Evolutionary conservation across 2,888 invertebrate genomes (phyloP).

Genomic region (Ophion slaviceki): DNA sequence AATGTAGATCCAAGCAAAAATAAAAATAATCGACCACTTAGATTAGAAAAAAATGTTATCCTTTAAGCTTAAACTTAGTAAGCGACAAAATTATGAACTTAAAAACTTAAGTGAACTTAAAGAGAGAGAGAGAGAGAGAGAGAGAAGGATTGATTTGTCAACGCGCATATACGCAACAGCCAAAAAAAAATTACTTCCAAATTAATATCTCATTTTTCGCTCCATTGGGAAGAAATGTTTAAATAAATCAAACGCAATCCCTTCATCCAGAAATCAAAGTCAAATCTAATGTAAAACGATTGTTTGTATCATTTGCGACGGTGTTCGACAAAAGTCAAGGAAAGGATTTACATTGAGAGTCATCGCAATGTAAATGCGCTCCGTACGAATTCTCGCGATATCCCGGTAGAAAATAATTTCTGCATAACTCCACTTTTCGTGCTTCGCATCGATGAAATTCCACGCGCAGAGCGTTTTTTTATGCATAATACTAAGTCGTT

Average conservation of each 20-base stretch:
- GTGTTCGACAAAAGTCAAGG: not conserved
- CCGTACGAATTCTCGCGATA: not conserved
- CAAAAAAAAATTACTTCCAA: not conserved
- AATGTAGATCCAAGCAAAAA: no score
- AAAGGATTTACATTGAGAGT: not conserved
- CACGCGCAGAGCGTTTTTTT: no score
- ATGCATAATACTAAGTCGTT: no score
- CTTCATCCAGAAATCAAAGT: not conserved
- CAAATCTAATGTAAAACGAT: not conserved
- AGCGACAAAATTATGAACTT: no score
- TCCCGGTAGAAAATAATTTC: not conserved
- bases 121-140: slow-evolving; percentile 9
- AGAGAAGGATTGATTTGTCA: not conserved
- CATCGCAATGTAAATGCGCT: not conserved
- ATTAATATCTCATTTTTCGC: not conserved
- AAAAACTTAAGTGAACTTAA: no score
- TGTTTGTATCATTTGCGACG: not conserved
- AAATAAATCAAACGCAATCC: not conserved
- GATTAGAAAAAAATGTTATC: no score
- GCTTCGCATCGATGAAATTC: no score
- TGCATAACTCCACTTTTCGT: not conserved
- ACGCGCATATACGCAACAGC: not conserved
- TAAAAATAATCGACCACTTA: no score
- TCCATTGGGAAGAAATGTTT: not conserved
- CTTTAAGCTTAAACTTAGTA: no score